Conservation (phyloP, 2,888 invertebrate species). For the Listrodromus nycthemerus region DNA sequence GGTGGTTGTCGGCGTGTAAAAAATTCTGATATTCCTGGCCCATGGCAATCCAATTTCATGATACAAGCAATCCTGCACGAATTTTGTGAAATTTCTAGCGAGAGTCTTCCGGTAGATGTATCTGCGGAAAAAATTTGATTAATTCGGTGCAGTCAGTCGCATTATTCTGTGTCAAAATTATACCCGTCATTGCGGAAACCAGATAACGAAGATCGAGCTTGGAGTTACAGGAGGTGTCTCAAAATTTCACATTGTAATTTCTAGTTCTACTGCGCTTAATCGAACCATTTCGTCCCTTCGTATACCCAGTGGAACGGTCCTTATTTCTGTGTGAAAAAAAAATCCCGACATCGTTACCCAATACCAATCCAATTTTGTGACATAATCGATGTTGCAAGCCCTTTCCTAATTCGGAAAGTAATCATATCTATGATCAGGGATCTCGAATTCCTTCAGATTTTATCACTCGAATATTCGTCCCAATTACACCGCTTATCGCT, state of each 20-base stretch:
- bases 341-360: no score
- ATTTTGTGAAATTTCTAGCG: no score
- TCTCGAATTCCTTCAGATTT: background rate
- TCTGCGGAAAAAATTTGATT: slow-evolving; percentile 5
- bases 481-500: slow-evolving; percentile 22
- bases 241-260: background rate
- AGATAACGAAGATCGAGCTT: background rate
- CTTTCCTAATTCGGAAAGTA: background rate
- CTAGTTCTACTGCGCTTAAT: background rate
- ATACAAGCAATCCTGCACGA: background rate
- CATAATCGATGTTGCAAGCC: background rate
- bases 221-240: background rate
- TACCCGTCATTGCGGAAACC: background rate
- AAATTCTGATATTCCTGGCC: no score
- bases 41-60: no score
- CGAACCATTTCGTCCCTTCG: no score
- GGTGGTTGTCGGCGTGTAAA: no score
- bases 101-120: slow-evolving; percentile 43
- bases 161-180: background rate
- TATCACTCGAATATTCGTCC: slow-evolving; percentile 1
- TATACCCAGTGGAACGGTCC: no score
- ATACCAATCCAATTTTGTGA: no score
- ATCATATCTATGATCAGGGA: background rate
- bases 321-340: no score
- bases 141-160: background rate